Evolutionary conservation across 2,888 invertebrate genomes (phyloP), one percentile per base, ranked within the genome.

Genomic region (Maniola hyperantus): DNA sequence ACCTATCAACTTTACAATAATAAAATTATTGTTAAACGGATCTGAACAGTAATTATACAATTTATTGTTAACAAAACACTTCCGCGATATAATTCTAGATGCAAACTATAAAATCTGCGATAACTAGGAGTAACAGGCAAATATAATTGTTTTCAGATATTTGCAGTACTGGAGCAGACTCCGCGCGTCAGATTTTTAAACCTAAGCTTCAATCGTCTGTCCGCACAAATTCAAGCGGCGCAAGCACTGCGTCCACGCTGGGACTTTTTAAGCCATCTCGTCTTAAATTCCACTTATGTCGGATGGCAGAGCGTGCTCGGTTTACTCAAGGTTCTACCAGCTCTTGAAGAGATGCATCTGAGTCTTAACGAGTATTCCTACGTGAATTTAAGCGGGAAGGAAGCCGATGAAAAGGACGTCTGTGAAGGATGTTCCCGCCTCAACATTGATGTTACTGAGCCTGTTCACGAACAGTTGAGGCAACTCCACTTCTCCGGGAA

Each of bases 151-250:
- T 15, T 34, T 18, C 46, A 63, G 96, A 95, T 99, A 33, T 96
- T 98, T 83, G 95, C 95, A 69, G 97, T 99, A 78, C 87, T 99
- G 71, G 95, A 96, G 80, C 96, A 97, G 82, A 97, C 98, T 94
- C 98, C 98, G 36, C 94, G 96, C 74, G 95, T 99, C 71, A 96
- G 97, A 80, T 98, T 98, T 87, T 95, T 98, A 60, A 99, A 99
- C 85, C 88, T 99, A 75, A 98, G 98, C 84, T 97, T 97, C 88
- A 99, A 99, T 87, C 94, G 95, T 71, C 91, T 97, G 48, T 95
- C 95, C 44, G 95, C 95, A 64, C 95, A 96, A 62, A 89, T 97
- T 33, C 93, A 94, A 72, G 91, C 93, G 7, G 93, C 94, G 39
- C 92, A 92, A 67, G 84, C 90, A 1, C 80, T 91, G 10, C 83